These are phyloP conservation scores for Amia ocellicauda DNA, from an alignment of 2,113 vertebrate genomes.

Conservation along the genomic window DNA sequence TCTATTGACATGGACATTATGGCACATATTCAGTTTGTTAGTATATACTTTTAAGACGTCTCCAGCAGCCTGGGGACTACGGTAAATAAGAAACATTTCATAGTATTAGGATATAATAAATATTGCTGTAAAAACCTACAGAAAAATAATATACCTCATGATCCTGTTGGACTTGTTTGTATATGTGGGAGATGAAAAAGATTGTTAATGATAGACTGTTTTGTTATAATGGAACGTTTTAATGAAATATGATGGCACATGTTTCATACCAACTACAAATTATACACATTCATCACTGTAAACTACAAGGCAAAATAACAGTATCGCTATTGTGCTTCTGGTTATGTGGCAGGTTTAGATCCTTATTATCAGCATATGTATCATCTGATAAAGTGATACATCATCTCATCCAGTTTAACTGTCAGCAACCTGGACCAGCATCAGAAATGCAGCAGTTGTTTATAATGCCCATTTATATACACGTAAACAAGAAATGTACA, in stretches of 20 bases:
- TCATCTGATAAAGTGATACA: slow-evolving; percentile 41
- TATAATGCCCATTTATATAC: too few relatives aligned
- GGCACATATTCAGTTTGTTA: too few relatives aligned
- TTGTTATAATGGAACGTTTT: slow-evolving; percentile 15
- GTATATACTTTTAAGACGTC: too few relatives aligned
- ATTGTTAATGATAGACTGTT: slow-evolving; percentile 25
- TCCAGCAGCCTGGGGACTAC: too few relatives aligned
- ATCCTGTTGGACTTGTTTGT: slow-evolving; percentile 19
- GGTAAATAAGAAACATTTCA: too few relatives aligned
- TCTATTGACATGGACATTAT: too few relatives aligned
- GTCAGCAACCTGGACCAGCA: slow-evolving; percentile 38
- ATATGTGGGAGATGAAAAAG: slow-evolving; percentile 11
- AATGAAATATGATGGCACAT: slow-evolving; percentile 25
- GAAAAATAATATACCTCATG: too few relatives aligned
- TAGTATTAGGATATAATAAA: too few relatives aligned
- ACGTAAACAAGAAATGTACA: too few relatives aligned
- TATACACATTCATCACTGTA: slow-evolving; percentile 28
- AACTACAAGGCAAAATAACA: slow-evolving; percentile 10
- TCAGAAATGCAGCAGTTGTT: slow-evolving; percentile 37
- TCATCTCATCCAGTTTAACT: slow-evolving; percentile 58
- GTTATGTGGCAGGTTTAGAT: slow-evolving; percentile 22
- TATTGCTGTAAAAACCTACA: too few relatives aligned
- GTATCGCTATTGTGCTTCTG: slow-evolving; percentile 7
- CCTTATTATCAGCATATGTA: slow-evolving; percentile 37
- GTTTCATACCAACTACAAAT: slow-evolving; percentile 8